Evolutionary conservation across 2,888 invertebrate genomes (phyloP), one percentile per base, ranked within the genome.

Genomic region (Homarus gammarus): DNA sequence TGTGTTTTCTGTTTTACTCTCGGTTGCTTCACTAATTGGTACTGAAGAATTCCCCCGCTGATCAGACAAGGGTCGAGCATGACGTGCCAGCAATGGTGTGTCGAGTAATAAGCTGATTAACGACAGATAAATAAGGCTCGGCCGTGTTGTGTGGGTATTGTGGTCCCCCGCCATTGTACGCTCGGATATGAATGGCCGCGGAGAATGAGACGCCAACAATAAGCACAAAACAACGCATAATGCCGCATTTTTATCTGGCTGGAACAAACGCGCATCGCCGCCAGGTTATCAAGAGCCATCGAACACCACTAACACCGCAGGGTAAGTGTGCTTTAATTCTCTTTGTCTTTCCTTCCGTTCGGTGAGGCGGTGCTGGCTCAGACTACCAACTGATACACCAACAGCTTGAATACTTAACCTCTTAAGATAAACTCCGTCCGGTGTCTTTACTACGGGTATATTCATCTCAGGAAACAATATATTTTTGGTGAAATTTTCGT

Each of bases 231-330:
- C 56, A 18, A 15, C 15, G 15, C 56, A 56, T 12, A 56, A 56
- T 56, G 1, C 56, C 56, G 18, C 12, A 12, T 56, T 56, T 56
- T 56, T 56, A 56, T 56, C 56, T 56, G 12, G 56, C 56, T 56
- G 56, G 56, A 56, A 56, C 56, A 56, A 56, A 56, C 56, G 56
- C 22, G 22, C 56, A 56, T 56, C 56, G 56, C 56, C 56, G 56
- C 18, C 56, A 56, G 56, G 56, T 56, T 56, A 56, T 56, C 56
- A 56, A 56, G 56, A 56, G 56, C 56, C 56, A 56, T 56, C 56
- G 56, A 56, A 3, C 56, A 56, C 56, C 22, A 56, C 56, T 56
- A 56, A 56, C 56, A 22, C 18, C 18, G 56, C 0, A 18, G 56
- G 22, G 12, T n/a, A 56, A 56, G 56, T 56, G 56, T 12, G 56